Base-by-base conservation (phyloP, 1,140 invertebrate genomes). In the Eupeodes corollae region DNA sequence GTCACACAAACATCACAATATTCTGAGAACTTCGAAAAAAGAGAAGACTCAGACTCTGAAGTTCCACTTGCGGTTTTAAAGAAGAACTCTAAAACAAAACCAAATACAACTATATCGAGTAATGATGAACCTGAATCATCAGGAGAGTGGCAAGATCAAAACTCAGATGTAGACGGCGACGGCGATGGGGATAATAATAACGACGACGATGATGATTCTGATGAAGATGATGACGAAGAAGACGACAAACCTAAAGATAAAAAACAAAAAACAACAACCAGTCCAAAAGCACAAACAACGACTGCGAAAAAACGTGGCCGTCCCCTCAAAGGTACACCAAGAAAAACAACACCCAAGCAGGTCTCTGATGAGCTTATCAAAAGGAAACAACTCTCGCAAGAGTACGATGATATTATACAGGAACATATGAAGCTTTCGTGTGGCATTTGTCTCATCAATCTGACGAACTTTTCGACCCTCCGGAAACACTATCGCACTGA, bases 351-450 rank as follows among this genome's bases (percentile, higher is more conserved):
- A 42, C 48, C 21, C 16, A 18, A 40, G 14, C 30, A 31, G 21
- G 47, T 9, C 21, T 51, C 0, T 51, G 50, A 0, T 61, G 56
- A 11, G 45, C 50, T 2, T 12, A 50, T 12, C 58, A 63, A 39
- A 61, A 26, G 21, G 8, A 26, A 26, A 26, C 21, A 26, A 26
- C 21, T 26, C 3, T 26, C 59, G 0, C 35, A 52, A 3, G 59
- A 61, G 14, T 61, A 61, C 13, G 61, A 61, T 30, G 50, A 54
- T 1, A 61, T 49, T 40, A 59, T 61, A 6, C 37, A 43, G 8
- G 53, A 62, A 21, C 49, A 61, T 34, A 57, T 41, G 13, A 61
- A 61, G 15, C 39, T 61, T 0, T 52, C 51, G 6, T 61, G 59
- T 12, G 51, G 44, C 2, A n/a, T 62, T 0, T 61, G 59, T 45